phyloP scores from a whole-genome alignment of 1,140 invertebrate genomes.

The Lordiphosa clarofinis region DNA sequence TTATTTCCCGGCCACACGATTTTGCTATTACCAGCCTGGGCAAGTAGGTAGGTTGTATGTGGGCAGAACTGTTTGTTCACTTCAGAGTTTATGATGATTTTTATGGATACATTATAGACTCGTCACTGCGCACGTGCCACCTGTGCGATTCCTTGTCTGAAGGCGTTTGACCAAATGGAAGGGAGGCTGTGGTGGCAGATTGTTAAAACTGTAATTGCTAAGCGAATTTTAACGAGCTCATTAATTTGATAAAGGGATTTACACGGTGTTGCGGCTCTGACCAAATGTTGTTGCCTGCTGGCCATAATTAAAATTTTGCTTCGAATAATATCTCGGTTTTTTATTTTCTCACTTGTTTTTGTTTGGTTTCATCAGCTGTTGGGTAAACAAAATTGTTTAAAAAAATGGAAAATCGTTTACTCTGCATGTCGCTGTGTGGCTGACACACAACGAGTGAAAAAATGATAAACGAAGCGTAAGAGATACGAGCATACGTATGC shows the following conservation, averaged over 20 bases:
- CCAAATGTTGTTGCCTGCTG: constrained; percentile 50
- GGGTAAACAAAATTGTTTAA: constrained; percentile 62
- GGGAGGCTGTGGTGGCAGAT: constrained; percentile 47
- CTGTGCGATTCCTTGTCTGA: constrained; percentile 56
- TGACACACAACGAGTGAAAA: constrained; percentile 24
- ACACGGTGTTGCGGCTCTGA: constrained; percentile 70
- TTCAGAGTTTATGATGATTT: constrained; percentile 63
- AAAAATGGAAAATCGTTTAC: constrained; percentile 18
- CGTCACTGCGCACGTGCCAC: constrained; percentile 51
- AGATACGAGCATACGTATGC: constrained; percentile 46
- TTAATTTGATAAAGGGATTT: constrained; percentile 79
- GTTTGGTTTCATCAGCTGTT: constrained; percentile 32
- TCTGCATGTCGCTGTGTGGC: constrained; percentile 6
- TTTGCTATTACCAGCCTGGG: constrained; percentile 58
- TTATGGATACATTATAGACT: constrained; percentile 69
- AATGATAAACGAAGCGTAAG: constrained; percentile 71
- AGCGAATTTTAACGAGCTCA: constrained; percentile 80
- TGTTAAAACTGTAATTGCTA: constrained; percentile 79
- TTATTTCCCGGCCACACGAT: constrained; percentile 71
- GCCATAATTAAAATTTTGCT: constrained; percentile 72
- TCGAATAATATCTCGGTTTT: constrained; percentile 44
- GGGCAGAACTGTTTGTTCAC: constrained; percentile 36
- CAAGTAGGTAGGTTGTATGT: constrained; percentile 12
- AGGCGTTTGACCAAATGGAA: constrained; percentile 1
- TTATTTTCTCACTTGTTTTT: constrained; percentile 8